Base-by-base conservation (phyloP, 2,888 invertebrate species). In the Andrena hattorfiana region DNA sequence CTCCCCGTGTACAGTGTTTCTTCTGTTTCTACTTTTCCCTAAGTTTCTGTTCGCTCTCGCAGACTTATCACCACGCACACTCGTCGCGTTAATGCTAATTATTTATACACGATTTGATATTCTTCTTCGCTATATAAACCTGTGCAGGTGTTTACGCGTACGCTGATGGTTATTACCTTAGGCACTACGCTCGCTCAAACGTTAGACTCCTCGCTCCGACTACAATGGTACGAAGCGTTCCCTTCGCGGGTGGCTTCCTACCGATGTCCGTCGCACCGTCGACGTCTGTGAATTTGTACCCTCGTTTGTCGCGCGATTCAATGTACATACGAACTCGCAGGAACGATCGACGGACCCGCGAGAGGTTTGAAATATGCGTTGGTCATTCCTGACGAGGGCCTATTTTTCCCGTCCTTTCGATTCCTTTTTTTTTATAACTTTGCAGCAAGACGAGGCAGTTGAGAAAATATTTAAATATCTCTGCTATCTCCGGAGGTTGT, bases 41-140 rank as follows among this genome's bases (percentile, higher is more conserved):
- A 30, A n/a, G 73, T 56, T 35, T 67, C 62, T 76, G 54, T 73
- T 49, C 77, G 75, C 49, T 35, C 79, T 76, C 54, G 56, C 79
- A 77, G 10, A 56, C 7, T 70, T 28, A 66, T 66, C 42, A 42
- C 60, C 63, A 78, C 54, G 60, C 84, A 75, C 82, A 78, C 84
- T 74, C 78, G 76, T 79, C 62, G 23, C 23, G 3, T 88, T 73
- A 83, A 77, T 83, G 83, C 74, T 83, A 81, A 73, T 85, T 81
- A 81, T 87, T 42, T 85, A 86, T 86, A 87, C 85, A 87, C 81
- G 86, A 85, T 89, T 89, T 90, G 85, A 84, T 89, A 85, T 72
- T 87, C 80, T 72, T 74, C 77, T 83, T 84, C 62, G 49, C 79
- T 87, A 83, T 71, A 77, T 71, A 81, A 80, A 82, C 64, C 51